These are phyloP conservation scores for Sardina pilchardus DNA, from an alignment of 2,113 vertebrate genomes.

Conservation along the genomic window DNA sequence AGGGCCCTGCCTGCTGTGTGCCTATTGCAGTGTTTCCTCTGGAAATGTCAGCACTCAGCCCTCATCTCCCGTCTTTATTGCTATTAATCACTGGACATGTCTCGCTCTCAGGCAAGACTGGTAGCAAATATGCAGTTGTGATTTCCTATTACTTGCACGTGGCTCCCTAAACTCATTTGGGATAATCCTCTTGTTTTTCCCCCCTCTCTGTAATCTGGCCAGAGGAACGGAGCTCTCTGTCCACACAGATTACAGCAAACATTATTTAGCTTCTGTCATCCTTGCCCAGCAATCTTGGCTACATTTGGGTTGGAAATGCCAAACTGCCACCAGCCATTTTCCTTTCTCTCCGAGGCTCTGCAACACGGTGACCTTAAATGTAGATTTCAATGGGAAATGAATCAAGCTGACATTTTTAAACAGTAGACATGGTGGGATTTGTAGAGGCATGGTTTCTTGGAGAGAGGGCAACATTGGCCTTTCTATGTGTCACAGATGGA, in stretches of 20 bases:
- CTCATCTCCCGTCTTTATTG: neutral
- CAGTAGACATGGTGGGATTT: neutral
- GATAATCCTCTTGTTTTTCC: slow-evolving; percentile 44
- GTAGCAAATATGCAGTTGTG: neutral
- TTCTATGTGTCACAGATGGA: neutral
- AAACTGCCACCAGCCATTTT: neutral
- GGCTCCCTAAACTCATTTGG: slow-evolving; percentile 39
- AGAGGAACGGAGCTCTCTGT: slow-evolving; percentile 38
- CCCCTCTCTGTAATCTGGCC: slow-evolving; percentile 51
- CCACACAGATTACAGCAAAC: slow-evolving; percentile 20
- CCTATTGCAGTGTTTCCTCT: neutral
- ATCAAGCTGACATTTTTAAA: neutral
- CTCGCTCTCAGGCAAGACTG: neutral
- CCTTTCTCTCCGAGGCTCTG: neutral
- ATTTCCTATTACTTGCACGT: neutral
- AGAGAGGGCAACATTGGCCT: neutral
- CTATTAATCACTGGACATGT: neutral
- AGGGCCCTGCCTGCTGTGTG: neutral
- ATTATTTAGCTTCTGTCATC: neutral
- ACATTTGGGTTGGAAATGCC: neutral
- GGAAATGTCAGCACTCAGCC: neutral
- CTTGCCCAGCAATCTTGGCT: neutral
- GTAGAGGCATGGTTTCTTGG: too few species aligned
- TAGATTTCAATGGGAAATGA: neutral
- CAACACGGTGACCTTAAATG: neutral